Percentiles rank a stretch among this genome's conserved stretches.
Conservation (phyloP, 2,113 vertebrate species). For the Thunnus thynnus region DNA sequence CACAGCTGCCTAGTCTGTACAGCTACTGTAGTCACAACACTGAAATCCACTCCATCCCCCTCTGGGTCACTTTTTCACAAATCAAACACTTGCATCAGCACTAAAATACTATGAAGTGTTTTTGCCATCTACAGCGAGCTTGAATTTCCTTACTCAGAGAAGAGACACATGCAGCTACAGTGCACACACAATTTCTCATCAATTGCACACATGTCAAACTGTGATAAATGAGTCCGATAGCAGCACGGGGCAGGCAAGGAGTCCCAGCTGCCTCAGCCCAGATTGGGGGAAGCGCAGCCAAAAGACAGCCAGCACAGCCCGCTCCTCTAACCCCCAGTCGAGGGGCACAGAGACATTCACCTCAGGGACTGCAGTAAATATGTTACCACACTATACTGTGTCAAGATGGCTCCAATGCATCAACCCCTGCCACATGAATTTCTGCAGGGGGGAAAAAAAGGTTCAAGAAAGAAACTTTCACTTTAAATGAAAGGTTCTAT, state of each 20-base stretch:
- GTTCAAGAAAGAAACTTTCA: constrained; percentile 24
- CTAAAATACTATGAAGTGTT: not conserved
- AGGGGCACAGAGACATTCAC: constrained; percentile 44
- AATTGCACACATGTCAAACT: constrained; percentile 55
- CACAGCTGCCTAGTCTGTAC: constrained; percentile 25
- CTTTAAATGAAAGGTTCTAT: not conserved
- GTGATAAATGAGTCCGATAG: constrained; percentile 66
- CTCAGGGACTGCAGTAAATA: constrained; percentile 73
- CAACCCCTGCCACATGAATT: constrained; percentile 32
- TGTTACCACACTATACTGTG: constrained; percentile 42
- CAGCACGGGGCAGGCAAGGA: constrained; percentile 35
- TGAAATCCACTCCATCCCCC: not conserved
- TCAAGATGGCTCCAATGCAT: constrained; percentile 64
- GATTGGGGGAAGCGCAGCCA: constrained; percentile 28
- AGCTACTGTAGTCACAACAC: constrained; percentile 6
- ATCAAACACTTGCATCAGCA: constrained; percentile 24
- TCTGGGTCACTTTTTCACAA: not conserved
- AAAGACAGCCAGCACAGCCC: constrained; percentile 19
- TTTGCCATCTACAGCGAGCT: not conserved
- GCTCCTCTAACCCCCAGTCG: constrained; percentile 31
- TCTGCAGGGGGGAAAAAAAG: not conserved
- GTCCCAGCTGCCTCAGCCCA: constrained; percentile 55
- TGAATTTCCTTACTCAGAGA: not conserved
- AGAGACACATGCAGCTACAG: constrained; percentile 12
- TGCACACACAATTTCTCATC: constrained; percentile 44